These are phyloP conservation scores for Cathartes aura DNA, from an alignment of 2,113 vertebrate species.

Conservation along the genomic window DNA sequence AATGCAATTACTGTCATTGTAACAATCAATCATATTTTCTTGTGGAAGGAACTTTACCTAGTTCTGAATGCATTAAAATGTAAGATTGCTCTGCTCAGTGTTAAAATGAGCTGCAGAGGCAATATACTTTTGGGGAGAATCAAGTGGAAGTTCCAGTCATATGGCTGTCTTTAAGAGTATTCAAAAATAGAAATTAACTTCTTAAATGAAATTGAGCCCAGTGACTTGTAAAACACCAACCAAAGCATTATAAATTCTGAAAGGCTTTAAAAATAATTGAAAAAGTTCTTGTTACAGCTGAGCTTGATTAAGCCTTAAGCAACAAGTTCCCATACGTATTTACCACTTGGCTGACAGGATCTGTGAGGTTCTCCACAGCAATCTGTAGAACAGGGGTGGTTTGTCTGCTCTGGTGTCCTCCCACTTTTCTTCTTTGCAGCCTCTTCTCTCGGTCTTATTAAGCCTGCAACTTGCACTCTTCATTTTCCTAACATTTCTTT, in stretches of 20 bases:
- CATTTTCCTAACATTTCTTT: neutral
- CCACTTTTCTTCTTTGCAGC: neutral
- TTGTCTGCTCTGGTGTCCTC: neutral
- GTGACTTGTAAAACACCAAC: constrained; percentile 40
- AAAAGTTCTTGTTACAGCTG: neutral
- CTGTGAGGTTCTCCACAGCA: neutral
- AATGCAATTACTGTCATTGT: constrained; percentile 86
- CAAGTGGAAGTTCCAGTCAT: constrained; percentile 19
- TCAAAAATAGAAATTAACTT: neutral
- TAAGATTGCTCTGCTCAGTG: constrained; percentile 63
- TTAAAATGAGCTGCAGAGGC: constrained; percentile 52
- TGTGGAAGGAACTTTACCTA: constrained; percentile 75
- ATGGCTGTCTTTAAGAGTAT: neutral
- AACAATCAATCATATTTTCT: constrained; percentile 83
- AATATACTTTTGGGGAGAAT: neutral
- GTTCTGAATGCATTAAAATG: constrained; percentile 76
- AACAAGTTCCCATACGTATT: neutral
- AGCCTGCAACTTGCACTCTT: neutral
- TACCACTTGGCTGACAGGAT: neutral
- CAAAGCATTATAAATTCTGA: neutral
- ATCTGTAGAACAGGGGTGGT: neutral
- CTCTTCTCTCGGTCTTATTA: neutral
- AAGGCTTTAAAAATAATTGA: constrained; percentile 20
- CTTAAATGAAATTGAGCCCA: neutral
- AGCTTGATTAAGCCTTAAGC: neutral